These are phyloP conservation scores for Oopsacas minuta DNA, from an alignment of 37 sponge, comb jelly and placozoan species.

Conservation along the genomic window DNA sequence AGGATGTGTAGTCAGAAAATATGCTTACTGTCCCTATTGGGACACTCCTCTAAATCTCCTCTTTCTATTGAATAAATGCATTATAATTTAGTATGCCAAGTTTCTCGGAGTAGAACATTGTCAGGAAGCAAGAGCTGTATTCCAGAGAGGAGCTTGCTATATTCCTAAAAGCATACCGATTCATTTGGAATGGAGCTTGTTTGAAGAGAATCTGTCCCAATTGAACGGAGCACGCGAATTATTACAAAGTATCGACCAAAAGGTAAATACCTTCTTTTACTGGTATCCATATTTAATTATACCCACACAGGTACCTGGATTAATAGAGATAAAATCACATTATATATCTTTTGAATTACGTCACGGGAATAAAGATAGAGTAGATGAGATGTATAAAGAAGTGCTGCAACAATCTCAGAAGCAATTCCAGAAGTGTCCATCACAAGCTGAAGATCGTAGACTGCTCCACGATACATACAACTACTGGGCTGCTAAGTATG, in stretches of 20 bases:
- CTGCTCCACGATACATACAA: not conserved
- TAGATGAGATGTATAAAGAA: not conserved
- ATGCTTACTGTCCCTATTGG: too few species aligned
- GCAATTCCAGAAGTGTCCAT: not conserved
- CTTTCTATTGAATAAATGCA: too few species aligned
- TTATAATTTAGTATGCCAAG: constrained; percentile 42
- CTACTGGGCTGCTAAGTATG: not conserved
- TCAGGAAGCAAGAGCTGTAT: constrained; percentile 31
- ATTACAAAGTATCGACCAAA: constrained; percentile 3
- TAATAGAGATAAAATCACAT: not conserved
- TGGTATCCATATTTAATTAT: not conserved
- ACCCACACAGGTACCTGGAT: not conserved
- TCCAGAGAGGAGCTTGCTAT: constrained; percentile 41
- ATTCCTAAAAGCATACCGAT: constrained; percentile 43
- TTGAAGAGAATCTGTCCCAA: constrained; percentile 51
- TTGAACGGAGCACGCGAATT: not conserved
- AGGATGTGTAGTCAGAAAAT: too few species aligned
- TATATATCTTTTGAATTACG: not conserved
- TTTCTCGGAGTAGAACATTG: constrained; percentile 29
- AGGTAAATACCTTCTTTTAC: not conserved
- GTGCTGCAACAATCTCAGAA: not conserved
- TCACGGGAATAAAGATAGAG: constrained; percentile 13
- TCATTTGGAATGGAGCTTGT: constrained; percentile 57
- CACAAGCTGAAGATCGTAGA: not conserved
- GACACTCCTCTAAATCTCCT: too few species aligned